Evolutionary conservation across 2,888 invertebrate genomes (phyloP).

Genomic region (Nemurella pictetii): DNA sequence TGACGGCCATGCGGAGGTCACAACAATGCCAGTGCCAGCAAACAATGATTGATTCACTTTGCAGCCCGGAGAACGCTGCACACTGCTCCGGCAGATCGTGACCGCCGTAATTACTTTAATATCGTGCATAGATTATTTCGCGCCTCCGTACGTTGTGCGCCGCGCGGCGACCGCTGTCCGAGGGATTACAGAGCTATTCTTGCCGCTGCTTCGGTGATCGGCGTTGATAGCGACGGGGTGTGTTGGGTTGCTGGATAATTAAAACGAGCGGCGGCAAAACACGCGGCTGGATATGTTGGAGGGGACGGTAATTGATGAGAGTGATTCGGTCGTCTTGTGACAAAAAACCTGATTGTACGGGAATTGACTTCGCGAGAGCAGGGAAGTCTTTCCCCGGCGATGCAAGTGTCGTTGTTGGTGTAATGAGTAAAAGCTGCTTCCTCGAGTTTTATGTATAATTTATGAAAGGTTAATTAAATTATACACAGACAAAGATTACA

Average conservation of each 20-base stretch:
- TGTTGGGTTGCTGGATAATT: too few relatives aligned
- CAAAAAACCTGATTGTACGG: neutral
- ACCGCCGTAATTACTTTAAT: conserved; percentile 11
- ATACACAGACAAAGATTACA: too few relatives aligned
- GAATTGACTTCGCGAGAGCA: neutral
- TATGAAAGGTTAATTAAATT: too few relatives aligned
- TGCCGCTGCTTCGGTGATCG: too few relatives aligned
- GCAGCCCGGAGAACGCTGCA: neutral
- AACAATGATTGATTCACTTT: conserved; percentile 15
- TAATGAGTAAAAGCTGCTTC: neutral
- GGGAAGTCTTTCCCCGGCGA: neutral
- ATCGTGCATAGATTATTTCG: neutral
- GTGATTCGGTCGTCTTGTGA: neutral
- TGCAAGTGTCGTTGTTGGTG: neutral
- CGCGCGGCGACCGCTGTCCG: neutral
- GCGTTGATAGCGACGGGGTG: too few relatives aligned
- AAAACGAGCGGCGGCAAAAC: too few relatives aligned
- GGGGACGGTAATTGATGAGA: neutral
- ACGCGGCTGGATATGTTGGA: too few relatives aligned
- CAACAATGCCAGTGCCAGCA: neutral
- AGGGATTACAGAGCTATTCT: too few relatives aligned
- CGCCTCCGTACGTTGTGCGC: neutral
- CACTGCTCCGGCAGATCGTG: neutral
- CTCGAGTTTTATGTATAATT: too few relatives aligned
- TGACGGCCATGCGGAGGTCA: neutral